Percentiles rank a stretch among this genome's conserved stretches.
These are phyloP conservation scores for Falcunculus frontatus DNA, from an alignment of 2,113 vertebrate genomes.

Conservation along the genomic window DNA sequence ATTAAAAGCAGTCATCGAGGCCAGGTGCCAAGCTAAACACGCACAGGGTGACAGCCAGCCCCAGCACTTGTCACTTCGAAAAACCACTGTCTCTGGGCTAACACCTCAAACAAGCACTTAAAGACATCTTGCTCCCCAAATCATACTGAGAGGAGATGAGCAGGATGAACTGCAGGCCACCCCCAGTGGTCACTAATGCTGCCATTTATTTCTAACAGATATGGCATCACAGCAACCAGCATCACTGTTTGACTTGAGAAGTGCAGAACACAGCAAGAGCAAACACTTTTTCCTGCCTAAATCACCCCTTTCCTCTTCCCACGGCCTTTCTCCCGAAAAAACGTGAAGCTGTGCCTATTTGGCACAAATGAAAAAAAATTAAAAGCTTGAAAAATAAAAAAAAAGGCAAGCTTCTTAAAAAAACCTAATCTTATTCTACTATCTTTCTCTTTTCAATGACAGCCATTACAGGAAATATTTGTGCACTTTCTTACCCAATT, in stretches of 20 bases:
- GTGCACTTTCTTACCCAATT: not conserved
- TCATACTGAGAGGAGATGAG: not conserved
- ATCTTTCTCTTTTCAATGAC: not conserved
- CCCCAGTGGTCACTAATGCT: not conserved
- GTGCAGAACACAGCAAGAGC: not conserved
- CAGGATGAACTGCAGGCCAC: not conserved
- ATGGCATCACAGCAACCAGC: not conserved
- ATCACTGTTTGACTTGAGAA: not conserved
- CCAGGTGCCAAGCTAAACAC: not conserved
- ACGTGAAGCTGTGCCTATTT: not conserved
- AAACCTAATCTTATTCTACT: not conserved
- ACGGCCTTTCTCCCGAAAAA: not conserved
- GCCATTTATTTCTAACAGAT: not conserved
- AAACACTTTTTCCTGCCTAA: not conserved
- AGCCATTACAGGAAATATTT: not conserved
- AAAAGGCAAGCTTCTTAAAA: not conserved
- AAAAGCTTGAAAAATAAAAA: not conserved
- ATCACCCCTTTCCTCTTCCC: not conserved
- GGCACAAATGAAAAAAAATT: not conserved
- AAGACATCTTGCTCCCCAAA: not conserved
- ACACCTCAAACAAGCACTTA: not conserved
- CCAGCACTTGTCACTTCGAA: not conserved
- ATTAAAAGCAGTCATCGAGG: not conserved
- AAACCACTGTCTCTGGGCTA: not conserved
- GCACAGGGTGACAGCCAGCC: not conserved